Evolutionary conservation across 2,113 vertebrate species (phyloP).

Genomic region (Sialia sialis): DNA sequence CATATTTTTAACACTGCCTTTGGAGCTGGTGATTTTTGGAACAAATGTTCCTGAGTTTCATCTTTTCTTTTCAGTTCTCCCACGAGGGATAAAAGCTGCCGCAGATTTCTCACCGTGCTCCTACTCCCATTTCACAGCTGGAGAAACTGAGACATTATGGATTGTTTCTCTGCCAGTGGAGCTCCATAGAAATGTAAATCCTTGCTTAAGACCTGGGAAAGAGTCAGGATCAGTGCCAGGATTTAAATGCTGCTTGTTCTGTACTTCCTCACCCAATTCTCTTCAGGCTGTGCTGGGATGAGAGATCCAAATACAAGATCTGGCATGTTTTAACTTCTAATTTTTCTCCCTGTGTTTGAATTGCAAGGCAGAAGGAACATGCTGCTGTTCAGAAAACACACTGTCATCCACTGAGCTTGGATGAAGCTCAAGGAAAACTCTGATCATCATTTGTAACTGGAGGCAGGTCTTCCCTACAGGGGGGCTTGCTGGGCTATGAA

Average conservation of each 20-base stretch:
- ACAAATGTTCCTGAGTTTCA: neutral
- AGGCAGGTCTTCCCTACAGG: neutral
- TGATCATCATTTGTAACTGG: neutral
- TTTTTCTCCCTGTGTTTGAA: neutral
- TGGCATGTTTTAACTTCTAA: neutral
- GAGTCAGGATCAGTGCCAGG: neutral
- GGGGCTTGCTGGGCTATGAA: neutral
- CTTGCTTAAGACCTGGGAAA: neutral
- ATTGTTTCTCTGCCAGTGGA: neutral
- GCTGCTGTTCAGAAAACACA: neutral
- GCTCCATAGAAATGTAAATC: slow-evolving; percentile 34
- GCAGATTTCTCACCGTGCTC: neutral
- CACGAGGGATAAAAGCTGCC: neutral
- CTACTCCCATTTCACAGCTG: neutral
- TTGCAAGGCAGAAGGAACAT: neutral
- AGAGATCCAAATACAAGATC: neutral
- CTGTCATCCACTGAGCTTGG: neutral
- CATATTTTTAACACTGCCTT: neutral
- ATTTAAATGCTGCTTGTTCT: slow-evolving; percentile 7
- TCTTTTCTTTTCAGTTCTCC: neutral
- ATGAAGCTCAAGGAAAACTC: neutral
- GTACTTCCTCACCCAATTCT: neutral
- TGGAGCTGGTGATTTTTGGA: neutral
- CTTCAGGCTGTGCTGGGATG: neutral
- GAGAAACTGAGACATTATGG: neutral